Conservation (phyloP, 1,140 invertebrate genomes). For the Diachasma alloeum region DNA sequence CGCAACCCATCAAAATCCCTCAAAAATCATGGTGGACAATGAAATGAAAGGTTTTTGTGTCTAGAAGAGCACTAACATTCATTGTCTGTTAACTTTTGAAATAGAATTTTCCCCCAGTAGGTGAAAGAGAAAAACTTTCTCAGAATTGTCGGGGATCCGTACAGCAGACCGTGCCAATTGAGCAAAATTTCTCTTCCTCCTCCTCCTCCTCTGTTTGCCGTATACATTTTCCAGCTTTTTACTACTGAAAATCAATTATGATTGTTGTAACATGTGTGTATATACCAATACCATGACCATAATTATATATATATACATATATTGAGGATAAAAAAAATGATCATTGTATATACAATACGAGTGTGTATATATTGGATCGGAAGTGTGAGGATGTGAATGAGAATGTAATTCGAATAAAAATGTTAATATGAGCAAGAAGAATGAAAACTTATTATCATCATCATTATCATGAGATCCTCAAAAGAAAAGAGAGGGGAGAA, state of each 20-base stretch:
- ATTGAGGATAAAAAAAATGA: not conserved
- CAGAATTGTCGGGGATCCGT: no score
- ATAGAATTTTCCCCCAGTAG: not conserved
- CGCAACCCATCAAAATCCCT: no score
- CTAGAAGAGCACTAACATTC: no score
- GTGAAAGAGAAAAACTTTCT: not conserved
- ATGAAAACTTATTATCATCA: not conserved
- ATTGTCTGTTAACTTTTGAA: no score
- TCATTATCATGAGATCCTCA: no score
- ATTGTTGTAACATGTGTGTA: conserved; percentile 1
- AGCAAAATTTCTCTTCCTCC: not conserved
- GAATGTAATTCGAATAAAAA: conserved; percentile 26
- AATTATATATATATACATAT: conserved; percentile 1
- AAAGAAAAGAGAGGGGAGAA: no score
- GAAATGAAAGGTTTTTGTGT: no score
- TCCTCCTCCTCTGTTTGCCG: not conserved
- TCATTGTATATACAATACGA: not conserved
- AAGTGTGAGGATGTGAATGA: not conserved
- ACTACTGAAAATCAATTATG: not conserved
- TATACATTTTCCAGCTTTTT: not conserved
- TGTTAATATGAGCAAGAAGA: conserved; percentile 19
- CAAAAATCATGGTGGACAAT: not conserved
- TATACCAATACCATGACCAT: conserved; percentile 5
- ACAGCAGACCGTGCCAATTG: not conserved
- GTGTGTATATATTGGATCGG: not conserved